These are phyloP conservation scores for Auanema sp. DNA, from an alignment of 2,888 invertebrate genomes.

Conservation along the genomic window DNA sequence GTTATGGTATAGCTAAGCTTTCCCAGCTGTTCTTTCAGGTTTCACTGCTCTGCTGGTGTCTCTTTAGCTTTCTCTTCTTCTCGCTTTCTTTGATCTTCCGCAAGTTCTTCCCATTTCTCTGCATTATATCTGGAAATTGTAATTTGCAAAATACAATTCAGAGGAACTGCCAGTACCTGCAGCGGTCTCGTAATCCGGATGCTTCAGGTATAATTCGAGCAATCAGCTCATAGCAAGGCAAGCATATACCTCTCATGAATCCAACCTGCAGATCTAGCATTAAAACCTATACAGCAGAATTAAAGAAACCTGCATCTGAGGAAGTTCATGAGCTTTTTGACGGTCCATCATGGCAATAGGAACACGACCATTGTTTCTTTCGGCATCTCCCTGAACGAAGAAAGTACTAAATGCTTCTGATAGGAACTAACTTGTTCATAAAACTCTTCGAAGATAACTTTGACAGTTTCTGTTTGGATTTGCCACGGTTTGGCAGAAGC, in stretches of 20 bases:
- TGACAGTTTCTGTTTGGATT: constrained; percentile 79
- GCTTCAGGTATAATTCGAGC: constrained; percentile 75
- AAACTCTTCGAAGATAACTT: constrained; percentile 81
- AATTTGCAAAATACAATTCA: constrained; percentile 4
- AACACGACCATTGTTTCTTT: constrained; percentile 73
- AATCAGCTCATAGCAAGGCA: constrained; percentile 79
- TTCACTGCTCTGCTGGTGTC: too few relatives aligned
- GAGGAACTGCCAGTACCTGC: too few relatives aligned
- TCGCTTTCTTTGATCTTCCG: constrained; percentile 63
- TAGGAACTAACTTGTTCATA: constrained; percentile 73
- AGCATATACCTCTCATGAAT: constrained; percentile 79
- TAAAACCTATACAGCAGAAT: not conserved
- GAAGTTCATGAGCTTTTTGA: constrained; percentile 75
- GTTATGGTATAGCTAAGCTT: too few relatives aligned
- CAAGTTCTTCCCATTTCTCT: constrained; percentile 71
- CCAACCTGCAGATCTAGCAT: constrained; percentile 73
- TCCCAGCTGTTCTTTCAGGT: too few relatives aligned
- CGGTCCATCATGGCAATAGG: constrained; percentile 84
- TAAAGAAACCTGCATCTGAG: constrained; percentile 73
- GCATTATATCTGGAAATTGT: constrained; percentile 69
- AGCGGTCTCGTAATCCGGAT: constrained; percentile 72
- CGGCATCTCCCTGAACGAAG: constrained; percentile 72
- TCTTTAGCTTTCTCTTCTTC: constrained; percentile 13
- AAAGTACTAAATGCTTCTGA: not conserved
- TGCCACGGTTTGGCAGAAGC: constrained; percentile 84